Evolutionary conservation across 1,140 invertebrate genomes (phyloP).

Genomic region (Heliconius hermathena): DNA sequence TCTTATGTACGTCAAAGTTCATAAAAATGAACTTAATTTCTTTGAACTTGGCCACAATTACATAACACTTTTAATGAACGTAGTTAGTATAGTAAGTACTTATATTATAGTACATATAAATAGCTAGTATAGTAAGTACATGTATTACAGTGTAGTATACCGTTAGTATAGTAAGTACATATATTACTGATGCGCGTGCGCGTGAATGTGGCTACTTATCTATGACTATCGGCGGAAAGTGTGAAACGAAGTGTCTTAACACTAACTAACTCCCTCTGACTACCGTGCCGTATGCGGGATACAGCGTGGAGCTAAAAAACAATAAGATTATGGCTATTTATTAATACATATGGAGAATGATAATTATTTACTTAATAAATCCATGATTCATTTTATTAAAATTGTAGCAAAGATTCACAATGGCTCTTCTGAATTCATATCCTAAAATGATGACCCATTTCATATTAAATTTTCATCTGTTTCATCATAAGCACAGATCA

Average conservation of each 20-base stretch:
- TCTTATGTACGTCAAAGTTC: slow-evolving; percentile 16
- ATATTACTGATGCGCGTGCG: too few species aligned
- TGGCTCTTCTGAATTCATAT: not conserved
- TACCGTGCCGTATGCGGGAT: too few species aligned
- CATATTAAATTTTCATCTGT: slow-evolving; percentile 42
- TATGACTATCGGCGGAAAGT: too few species aligned
- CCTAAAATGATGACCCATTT: slow-evolving; percentile 14
- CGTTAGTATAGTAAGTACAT: not conserved
- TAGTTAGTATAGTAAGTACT: slow-evolving; percentile 31
- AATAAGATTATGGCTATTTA: too few species aligned
- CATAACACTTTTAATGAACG: slow-evolving; percentile 37
- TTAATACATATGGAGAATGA: too few species aligned
- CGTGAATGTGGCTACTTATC: too few species aligned
- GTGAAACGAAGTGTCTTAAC: too few species aligned
- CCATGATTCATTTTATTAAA: not conserved
- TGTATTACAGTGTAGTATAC: too few species aligned
- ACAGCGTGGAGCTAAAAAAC: too few species aligned
- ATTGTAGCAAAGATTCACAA: slow-evolving; percentile 22
- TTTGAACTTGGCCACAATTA: slow-evolving; percentile 40
- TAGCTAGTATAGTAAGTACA: not conserved
- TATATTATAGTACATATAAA: slow-evolving; percentile 26
- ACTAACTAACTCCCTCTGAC: too few species aligned
- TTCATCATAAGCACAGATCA: slow-evolving; percentile 40
- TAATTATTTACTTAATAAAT: too few species aligned
- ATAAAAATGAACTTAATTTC: slow-evolving; percentile 32